phyloP scores from a whole-genome alignment of 2,113 vertebrate species.

The Psephotus haematonotus region DNA sequence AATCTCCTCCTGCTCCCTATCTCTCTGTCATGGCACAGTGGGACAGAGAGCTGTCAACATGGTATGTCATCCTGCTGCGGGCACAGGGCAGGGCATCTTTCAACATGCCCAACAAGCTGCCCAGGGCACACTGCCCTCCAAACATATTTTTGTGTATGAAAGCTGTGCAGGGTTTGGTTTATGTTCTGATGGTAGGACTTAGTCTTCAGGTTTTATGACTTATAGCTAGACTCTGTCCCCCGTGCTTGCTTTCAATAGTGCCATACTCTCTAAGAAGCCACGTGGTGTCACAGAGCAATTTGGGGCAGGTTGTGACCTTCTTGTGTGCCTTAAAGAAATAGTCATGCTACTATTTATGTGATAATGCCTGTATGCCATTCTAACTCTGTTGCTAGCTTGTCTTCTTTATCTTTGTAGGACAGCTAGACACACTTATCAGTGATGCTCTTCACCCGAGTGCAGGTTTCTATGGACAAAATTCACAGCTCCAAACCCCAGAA shows the following conservation, averaged over 20 bases:
- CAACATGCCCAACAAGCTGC: not conserved
- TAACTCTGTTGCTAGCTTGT: not conserved
- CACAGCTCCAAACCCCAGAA: not conserved
- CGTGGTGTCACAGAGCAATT: accelerated
- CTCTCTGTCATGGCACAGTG: not conserved
- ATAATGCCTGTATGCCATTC: not conserved
- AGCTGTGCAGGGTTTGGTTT: not conserved
- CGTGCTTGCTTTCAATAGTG: accelerated
- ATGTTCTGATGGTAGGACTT: not conserved
- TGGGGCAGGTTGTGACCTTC: not conserved
- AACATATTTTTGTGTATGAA: not conserved
- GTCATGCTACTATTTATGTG: accelerated
- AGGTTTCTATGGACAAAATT: not conserved
- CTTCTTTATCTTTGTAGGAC: not conserved
- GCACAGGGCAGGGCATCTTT: not conserved
- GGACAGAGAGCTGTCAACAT: accelerated
- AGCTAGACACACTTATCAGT: not conserved
- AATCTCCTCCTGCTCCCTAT: accelerated
- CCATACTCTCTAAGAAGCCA: not conserved
- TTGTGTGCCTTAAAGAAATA: not conserved
- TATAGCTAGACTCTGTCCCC: not conserved
- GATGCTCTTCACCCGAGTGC: accelerated
- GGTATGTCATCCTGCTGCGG: not conserved
- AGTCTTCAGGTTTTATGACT: not conserved
- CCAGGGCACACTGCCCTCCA: not conserved